These are phyloP conservation scores for Solea solea DNA, from an alignment of 2,113 vertebrate species.

Conservation along the genomic window DNA sequence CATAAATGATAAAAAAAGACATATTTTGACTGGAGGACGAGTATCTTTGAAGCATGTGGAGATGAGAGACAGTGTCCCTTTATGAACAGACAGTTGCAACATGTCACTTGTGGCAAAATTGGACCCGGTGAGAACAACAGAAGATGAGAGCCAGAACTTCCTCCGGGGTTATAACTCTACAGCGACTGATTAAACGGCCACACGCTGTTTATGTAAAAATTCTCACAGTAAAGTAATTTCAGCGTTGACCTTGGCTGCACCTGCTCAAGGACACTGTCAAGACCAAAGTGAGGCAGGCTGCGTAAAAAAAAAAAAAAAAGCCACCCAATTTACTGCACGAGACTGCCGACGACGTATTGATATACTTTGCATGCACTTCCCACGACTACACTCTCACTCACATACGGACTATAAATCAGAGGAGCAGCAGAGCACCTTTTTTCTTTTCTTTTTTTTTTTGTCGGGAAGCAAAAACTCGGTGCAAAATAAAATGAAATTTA, in stretches of 20 bases:
- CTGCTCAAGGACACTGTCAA: constrained; percentile 55
- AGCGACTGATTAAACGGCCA: constrained; percentile 17
- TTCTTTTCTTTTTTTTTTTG: constrained; percentile 23
- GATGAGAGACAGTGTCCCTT: constrained; percentile 36
- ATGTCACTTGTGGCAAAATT: constrained; percentile 35
- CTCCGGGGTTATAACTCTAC: constrained; percentile 11
- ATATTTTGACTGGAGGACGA: constrained; percentile 34
- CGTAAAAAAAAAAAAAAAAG: constrained; percentile 23
- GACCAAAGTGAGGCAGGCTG: constrained; percentile 31
- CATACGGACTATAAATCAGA: constrained; percentile 64
- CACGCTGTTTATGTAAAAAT: constrained; percentile 27
- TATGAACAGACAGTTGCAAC: constrained; percentile 27
- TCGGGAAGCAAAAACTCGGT: constrained; percentile 24
- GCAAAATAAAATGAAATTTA: constrained; percentile 30
- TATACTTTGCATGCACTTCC: constrained; percentile 64
- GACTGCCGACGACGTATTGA: constrained; percentile 61
- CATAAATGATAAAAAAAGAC: constrained; percentile 28
- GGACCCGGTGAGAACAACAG: constrained; percentile 20
- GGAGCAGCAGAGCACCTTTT: constrained; percentile 30
- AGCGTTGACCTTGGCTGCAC: constrained; percentile 58
- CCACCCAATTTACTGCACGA: constrained; percentile 60
- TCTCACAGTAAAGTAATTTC: constrained; percentile 24
- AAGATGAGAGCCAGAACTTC: constrained; percentile 3
- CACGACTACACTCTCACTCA: constrained; percentile 51
- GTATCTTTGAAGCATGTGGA: constrained; percentile 43